Evolutionary conservation across 1,140 invertebrate species (phyloP).

Genomic region (Bombus vancouverensis): DNA sequence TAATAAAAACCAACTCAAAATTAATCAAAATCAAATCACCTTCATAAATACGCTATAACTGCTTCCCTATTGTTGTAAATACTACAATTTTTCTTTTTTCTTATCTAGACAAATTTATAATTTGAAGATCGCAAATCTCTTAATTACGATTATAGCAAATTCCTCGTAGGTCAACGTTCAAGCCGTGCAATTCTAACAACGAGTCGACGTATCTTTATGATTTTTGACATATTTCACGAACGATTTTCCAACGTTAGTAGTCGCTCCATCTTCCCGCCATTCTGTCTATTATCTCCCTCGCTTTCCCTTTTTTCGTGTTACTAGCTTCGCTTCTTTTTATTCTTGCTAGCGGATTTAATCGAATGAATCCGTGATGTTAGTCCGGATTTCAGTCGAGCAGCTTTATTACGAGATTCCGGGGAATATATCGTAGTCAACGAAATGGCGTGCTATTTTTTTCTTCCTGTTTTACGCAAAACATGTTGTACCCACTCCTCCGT

Average conservation of each 20-base stretch:
- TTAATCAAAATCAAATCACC: background rate
- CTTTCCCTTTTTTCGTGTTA: background rate
- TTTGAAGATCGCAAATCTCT: background rate
- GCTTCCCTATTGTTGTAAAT: background rate
- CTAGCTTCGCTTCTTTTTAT: background rate
- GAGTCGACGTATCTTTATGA: slow-evolving; percentile 14
- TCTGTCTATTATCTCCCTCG: background rate
- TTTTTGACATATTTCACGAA: slow-evolving; percentile 35
- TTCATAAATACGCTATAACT: background rate
- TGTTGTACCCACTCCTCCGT: background rate
- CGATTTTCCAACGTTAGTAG: background rate
- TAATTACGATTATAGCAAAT: background rate
- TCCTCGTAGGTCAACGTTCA: background rate
- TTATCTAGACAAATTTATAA: background rate
- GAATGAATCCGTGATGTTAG: slow-evolving; percentile 47
- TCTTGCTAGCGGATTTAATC: slow-evolving; percentile 28
- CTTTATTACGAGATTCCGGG: slow-evolving; percentile 49
- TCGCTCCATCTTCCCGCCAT: too few relatives aligned
- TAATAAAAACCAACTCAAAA: background rate
- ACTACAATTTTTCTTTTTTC: background rate
- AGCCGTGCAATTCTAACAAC: background rate
- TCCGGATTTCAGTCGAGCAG: slow-evolving; percentile 33
- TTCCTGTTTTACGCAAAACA: slow-evolving; percentile 7
- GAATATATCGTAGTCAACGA: slow-evolving; percentile 40
- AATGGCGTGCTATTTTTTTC: slow-evolving; percentile 16